Evolutionary conservation across 2,797 vertebrate genomes (phyloP).

Genomic region (Bucorvus abyssinicus): DNA sequence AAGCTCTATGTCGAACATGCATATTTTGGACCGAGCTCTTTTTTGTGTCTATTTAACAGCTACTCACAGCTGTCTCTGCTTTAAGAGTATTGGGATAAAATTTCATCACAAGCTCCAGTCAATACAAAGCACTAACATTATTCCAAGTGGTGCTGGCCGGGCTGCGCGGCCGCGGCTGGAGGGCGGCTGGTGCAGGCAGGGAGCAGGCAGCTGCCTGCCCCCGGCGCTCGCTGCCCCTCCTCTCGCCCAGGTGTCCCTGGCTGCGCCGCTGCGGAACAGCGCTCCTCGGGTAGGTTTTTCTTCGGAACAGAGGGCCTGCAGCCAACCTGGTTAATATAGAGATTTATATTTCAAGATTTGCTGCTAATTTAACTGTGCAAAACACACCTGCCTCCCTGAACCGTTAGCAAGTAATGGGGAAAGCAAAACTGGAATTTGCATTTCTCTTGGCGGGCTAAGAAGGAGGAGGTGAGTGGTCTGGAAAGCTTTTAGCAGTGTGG

Average conservation of each 20-base stretch:
- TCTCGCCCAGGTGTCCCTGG: background rate
- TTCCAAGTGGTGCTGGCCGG: background rate
- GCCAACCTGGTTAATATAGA: background rate
- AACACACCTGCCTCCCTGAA: background rate
- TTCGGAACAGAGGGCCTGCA: too few species aligned
- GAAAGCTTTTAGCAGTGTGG: background rate
- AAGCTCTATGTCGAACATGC: slow-evolving; percentile 81
- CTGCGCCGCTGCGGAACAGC: too few species aligned
- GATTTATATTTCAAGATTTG: background rate
- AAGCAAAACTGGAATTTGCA: background rate
- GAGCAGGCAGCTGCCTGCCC: background rate
- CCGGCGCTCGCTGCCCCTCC: background rate
- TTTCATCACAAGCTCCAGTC: slow-evolving; percentile 75
- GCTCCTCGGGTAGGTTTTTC: background rate
- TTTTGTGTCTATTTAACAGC: slow-evolving; percentile 90
- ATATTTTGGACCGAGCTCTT: slow-evolving; percentile 83
- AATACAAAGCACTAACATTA: background rate
- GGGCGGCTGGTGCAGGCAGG: background rate
- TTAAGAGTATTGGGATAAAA: slow-evolving; percentile 87
- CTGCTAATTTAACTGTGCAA: background rate
- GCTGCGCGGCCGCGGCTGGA: accelerated
- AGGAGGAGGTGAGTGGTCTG: background rate
- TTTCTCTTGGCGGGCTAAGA: background rate
- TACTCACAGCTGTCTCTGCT: slow-evolving; percentile 92
- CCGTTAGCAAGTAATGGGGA: background rate